These are phyloP conservation scores for Anticlea derivata DNA, from an alignment of 2,888 invertebrate species.

Conservation along the genomic window DNA sequence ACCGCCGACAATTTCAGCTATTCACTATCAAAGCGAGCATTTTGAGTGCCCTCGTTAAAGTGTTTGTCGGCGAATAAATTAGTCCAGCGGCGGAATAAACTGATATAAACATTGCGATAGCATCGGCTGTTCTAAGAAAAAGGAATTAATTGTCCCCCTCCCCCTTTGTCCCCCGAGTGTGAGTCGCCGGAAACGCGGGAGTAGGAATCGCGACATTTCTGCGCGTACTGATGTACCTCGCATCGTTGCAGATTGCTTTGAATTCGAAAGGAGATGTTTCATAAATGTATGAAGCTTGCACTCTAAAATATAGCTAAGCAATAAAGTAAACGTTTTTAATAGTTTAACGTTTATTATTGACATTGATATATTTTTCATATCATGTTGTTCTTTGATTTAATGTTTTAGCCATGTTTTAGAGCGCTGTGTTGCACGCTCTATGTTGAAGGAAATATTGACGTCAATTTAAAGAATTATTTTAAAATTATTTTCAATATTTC, in stretches of 20 bases:
- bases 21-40: conserved; percentile 20
- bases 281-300: too few species aligned
- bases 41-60: conserved; percentile 24
- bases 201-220: conserved; percentile 32
- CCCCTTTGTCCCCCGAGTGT: conserved; percentile 1
- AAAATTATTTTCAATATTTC: too few species aligned
- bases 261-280: too few species aligned
- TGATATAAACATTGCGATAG: conserved; percentile 30
- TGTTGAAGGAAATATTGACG: too few species aligned
- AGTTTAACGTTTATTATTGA: too few species aligned
- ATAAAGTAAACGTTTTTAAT: too few species aligned
- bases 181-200: conserved; percentile 39
- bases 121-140: conserved; percentile 42
- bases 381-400: too few species aligned
- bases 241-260: not conserved
- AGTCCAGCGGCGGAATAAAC: conserved; percentile 31
- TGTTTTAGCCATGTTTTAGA: too few species aligned
- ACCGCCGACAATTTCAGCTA: conserved; percentile 24
- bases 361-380: too few species aligned
- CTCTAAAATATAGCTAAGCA: too few species aligned
- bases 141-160: conserved; percentile 36
- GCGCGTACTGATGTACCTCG: conserved; percentile 17
- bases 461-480: too few species aligned
- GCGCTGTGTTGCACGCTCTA: too few species aligned
- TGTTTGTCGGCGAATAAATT: conserved; percentile 38